These are phyloP conservation scores for Drosophila arizonae DNA, from an alignment of 1,140 invertebrate species.

Conservation along the genomic window DNA sequence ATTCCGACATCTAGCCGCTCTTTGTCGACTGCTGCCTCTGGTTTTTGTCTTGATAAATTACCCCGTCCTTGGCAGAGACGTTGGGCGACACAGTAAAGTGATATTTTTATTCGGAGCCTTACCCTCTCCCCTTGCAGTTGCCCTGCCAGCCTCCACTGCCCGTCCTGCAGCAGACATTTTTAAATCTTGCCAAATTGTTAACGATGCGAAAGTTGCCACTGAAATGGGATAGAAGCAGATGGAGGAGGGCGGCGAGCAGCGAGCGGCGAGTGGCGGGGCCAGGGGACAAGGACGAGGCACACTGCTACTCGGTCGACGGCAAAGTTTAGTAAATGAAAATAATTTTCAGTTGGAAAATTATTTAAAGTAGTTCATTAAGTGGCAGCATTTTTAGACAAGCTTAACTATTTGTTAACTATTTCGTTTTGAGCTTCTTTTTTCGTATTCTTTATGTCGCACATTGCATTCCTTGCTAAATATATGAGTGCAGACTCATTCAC, in stretches of 20 bases:
- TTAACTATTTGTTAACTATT: conserved; percentile 51
- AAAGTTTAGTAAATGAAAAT: conserved; percentile 80
- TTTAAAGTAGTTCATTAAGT: conserved; percentile 81
- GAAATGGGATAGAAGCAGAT: conserved; percentile 30
- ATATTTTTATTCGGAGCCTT: conserved; percentile 73
- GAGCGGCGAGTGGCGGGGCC: neutral
- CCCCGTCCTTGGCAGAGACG: conserved; percentile 75
- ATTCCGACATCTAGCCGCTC: conserved; percentile 27
- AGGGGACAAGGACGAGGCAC: neutral
- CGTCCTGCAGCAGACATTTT: conserved; percentile 56
- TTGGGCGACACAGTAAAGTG: conserved; percentile 75
- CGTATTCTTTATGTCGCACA: conserved; percentile 20
- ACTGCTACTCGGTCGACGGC: conserved; percentile 33
- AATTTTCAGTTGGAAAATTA: conserved; percentile 76
- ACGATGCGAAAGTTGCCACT: conserved; percentile 76
- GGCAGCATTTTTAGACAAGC: conserved; percentile 53
- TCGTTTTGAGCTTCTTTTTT: conserved; percentile 7
- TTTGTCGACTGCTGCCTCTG: conserved; percentile 26
- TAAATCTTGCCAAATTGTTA: conserved; percentile 81
- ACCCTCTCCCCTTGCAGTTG: conserved; percentile 11
- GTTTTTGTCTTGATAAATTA: conserved; percentile 81
- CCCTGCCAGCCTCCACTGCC: neutral
- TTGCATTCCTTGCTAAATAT: conserved; percentile 12
- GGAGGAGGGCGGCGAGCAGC: neutral
- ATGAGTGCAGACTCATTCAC: neutral